Evolutionary conservation across 2,113 vertebrate species (phyloP).

Genomic region (Oreotrochilus melanogaster): DNA sequence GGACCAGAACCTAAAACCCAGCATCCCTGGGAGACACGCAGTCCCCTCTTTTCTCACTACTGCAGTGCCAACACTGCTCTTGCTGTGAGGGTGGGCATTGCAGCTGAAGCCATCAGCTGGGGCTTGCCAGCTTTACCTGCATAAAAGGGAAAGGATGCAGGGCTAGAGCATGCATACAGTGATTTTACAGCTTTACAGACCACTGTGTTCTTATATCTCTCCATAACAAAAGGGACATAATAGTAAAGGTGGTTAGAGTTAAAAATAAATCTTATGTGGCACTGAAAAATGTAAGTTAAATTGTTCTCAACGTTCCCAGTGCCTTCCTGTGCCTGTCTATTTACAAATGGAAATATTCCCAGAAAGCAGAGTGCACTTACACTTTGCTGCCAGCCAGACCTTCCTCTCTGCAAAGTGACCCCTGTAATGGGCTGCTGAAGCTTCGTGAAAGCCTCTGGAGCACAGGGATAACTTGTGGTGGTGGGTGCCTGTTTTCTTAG

Average conservation of each 20-base stretch:
- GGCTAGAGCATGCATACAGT: neutral
- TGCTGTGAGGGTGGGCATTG: fast-evolving
- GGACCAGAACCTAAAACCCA: neutral
- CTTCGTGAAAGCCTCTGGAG: neutral
- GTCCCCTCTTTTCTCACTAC: neutral
- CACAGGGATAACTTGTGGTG: fast-evolving
- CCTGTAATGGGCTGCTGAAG: neutral
- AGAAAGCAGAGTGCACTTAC: fast-evolving
- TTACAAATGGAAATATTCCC: neutral
- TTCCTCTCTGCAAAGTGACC: neutral
- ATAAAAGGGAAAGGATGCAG: too few relatives aligned
- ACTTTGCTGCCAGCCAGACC: neutral
- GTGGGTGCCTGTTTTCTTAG: neutral
- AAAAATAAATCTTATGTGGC: neutral
- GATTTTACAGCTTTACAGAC: neutral
- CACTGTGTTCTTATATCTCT: neutral
- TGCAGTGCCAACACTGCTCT: neutral
- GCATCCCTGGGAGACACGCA: fast-evolving
- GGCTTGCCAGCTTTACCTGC: neutral
- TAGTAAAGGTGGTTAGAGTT: neutral
- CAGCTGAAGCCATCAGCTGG: neutral
- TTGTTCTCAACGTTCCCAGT: fast-evolving
- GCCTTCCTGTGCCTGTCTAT: neutral
- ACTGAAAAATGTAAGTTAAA: neutral
- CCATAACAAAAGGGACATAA: neutral